Evolutionary conservation across 2,888 invertebrate genomes (phyloP), one percentile per base, ranked within the genome.

Genomic region (Cremastobaeus sp.): DNA sequence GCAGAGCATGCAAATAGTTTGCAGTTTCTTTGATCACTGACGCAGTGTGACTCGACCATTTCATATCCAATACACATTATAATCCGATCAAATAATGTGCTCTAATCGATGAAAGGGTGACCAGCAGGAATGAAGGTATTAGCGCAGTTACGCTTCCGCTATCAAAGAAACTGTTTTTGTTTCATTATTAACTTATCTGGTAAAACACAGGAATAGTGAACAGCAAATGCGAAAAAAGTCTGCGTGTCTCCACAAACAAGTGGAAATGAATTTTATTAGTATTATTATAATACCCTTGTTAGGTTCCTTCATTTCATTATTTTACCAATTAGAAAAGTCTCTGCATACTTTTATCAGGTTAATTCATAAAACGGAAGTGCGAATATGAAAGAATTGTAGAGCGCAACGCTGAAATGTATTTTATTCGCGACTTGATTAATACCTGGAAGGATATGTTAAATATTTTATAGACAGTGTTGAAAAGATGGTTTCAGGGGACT

Each of bases 41-140:
- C 14, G 35, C 28, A 15, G 9, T 35, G 30, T 41, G 18, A 45
- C 47, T 62, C 20, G 28, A 34, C 15, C 11, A 11, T 65, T 50
- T 50, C 21, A 43, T 21, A 48, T 34, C 15, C 12, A 35, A 41
- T 30, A 41, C n/a, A n/a, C 18, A 50, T 64, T 50, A 54, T 28
- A 71, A 57, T 71, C 50, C 57, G 48, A 57, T 70, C 48, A 55
- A 41, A 62, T 43, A 54, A 41, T 30, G 28, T 9, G 15, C 32
- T 8, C 12, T 14, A 21, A 52, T 8, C 9, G 25, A 41, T 50
- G 8, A 21, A 41, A 48, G 12, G 20, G 50, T 20, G 6, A 25
- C 8, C 4, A 3, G 25, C 3, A 3, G 8, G 8, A 25, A 25
- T 8, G 25, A 25, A 8, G n/a, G n/a, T n/a, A n/a, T n/a, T n/a